These are phyloP conservation scores for Lasius fuliginosus DNA, from an alignment of 2,888 invertebrate genomes.

Conservation along the genomic window DNA sequence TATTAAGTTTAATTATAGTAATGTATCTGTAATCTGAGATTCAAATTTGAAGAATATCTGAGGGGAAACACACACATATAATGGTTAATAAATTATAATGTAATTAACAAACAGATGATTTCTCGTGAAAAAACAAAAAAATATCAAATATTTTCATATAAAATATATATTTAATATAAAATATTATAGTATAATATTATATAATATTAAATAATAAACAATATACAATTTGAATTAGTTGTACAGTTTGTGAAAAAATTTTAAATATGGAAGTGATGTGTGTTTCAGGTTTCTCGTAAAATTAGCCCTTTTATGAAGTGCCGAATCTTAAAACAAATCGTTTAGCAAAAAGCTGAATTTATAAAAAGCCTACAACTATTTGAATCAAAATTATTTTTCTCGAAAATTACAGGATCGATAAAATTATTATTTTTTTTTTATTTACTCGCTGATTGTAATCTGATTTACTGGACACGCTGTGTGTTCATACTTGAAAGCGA, in stretches of 20 bases:
- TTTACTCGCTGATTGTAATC: not conserved
- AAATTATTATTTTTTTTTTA: not conserved
- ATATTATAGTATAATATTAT: too few species aligned
- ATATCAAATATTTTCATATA: too few species aligned
- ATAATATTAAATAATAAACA: too few species aligned
- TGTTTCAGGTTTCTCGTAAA: too few species aligned
- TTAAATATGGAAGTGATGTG: too few species aligned
- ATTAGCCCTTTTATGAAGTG: too few species aligned
- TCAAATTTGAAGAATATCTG: not conserved
- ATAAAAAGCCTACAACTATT: not conserved
- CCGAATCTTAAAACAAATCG: too few species aligned
- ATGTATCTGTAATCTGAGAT: not conserved
- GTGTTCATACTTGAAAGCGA: not conserved
- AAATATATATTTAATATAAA: too few species aligned
- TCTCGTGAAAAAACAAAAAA: too few species aligned
- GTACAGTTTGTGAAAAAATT: too few species aligned
- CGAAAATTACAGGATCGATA: not conserved
- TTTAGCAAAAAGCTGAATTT: too few species aligned
- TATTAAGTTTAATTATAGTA: not conserved
- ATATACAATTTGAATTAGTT: too few species aligned
- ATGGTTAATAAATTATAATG: not conserved
- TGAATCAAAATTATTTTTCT: slow-evolving; percentile 15
- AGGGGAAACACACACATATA: not conserved
- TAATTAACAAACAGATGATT: not conserved
- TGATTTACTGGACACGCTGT: not conserved